A percentile compares a stretch with the other conserved stretches of the same genome.
These are phyloP conservation scores for Sparidentex hasta DNA, from an alignment of 2,797 vertebrate species.

Conservation along the genomic window DNA sequence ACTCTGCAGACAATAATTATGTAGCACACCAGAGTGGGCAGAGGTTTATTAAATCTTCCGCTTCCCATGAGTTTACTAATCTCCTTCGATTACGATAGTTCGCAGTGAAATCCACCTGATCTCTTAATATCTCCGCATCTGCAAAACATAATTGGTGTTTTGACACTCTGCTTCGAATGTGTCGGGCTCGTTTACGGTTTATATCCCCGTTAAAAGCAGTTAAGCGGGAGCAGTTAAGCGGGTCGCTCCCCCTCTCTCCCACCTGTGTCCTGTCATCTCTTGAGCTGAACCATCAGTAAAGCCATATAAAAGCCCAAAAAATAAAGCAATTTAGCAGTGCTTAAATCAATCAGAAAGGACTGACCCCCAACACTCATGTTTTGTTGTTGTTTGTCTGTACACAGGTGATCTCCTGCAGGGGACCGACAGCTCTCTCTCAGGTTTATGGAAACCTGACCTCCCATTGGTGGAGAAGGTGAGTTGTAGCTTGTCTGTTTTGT, in stretches of 20 bases:
- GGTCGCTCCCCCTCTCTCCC: no score
- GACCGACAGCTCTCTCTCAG: constrained; percentile 62
- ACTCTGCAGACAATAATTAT: constrained; percentile 8
- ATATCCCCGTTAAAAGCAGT: neutral
- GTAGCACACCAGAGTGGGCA: neutral
- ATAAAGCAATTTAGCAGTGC: constrained; percentile 8
- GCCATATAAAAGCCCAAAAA: no score
- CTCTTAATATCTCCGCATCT: constrained; percentile 19
- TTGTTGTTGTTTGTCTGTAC: constrained; percentile 24
- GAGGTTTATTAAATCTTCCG: constrained; percentile 6
- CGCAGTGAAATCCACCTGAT: constrained; percentile 35
- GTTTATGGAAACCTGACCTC: constrained; percentile 84
- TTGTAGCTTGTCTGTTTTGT: neutral
- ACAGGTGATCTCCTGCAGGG: constrained; percentile 79
- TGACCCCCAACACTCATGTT: neutral
- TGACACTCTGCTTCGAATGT: constrained; percentile 1
- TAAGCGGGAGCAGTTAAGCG: no score
- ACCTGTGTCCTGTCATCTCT: no score
- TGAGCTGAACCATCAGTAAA: no score
- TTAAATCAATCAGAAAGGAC: constrained; percentile 11
- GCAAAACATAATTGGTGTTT: constrained; percentile 36
- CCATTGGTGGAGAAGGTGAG: constrained; percentile 79
- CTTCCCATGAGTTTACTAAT: constrained; percentile 25
- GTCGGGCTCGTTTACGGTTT: constrained; percentile 32
- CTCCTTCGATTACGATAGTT: constrained; percentile 1